Evolutionary conservation across 2,113 vertebrate genomes (phyloP), one percentile per base, ranked within the genome.

Genomic region (Pedionomus torquatus): DNA sequence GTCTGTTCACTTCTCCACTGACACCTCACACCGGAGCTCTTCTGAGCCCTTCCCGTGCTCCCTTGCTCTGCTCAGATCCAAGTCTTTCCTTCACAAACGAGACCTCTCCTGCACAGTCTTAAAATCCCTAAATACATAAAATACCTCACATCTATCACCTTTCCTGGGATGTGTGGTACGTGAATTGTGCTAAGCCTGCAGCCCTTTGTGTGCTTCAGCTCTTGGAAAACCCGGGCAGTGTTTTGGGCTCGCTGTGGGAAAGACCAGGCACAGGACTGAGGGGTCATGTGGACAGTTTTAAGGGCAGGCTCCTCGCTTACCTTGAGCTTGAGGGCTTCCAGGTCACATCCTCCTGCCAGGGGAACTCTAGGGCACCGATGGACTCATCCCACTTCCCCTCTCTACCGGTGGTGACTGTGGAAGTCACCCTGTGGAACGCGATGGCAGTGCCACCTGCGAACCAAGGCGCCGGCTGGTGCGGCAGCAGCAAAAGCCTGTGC

Each of bases 401-500:
- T 25, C 28, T 21, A 46, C 52, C 11, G 52, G 28, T 12, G 49
- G 8, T 23, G 51, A 3, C 26, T 8, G 13, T 19, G 70, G 39
- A 54, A 33, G 28, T 52, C 54, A 24, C 28, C 19, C 39, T n/a
- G 37, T 0, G 1, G 8, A 24, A 17, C 52, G 46, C 39, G 8
- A n/a, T 3, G 19, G 44, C 55, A 11, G 71, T 12, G 41, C 48
- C 3, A 2, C n/a, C n/a, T 70, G 64, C 48, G 26, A 48, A 10
- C 57, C 41, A 19, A 1, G 2, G 5, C 17, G 2, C 88, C 7
- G 41, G 54, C 48, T 69, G 71, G 7, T n/a, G n/a, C n/a, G 13
- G 6, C 0, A 3, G 37, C 25, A 39, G 51, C 41, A 44, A 65
- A 51, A 37, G 24, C 48, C 13, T 24, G 21, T 1, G 1, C 31